These are phyloP conservation scores for Crocallis elinguaria DNA, from an alignment of 2,888 invertebrate genomes.

Conservation along the genomic window DNA sequence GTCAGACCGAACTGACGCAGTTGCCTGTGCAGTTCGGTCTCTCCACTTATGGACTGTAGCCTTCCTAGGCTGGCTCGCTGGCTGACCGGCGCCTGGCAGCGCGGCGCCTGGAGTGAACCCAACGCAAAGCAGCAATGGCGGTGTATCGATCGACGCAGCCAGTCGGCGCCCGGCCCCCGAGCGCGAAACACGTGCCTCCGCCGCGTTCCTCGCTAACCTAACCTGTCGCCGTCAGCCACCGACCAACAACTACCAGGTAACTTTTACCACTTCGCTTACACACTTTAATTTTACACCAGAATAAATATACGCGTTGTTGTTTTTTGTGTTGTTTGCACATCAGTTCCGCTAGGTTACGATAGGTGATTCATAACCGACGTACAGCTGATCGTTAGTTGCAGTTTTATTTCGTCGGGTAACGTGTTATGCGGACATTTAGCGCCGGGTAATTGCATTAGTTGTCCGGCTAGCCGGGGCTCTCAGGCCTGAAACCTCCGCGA, in stretches of 20 bases:
- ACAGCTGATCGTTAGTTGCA: constrained; percentile 35
- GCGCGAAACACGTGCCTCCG: constrained; percentile 61
- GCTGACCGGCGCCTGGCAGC: too few species aligned
- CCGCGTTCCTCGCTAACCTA: constrained; percentile 43
- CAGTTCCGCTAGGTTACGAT: constrained; percentile 28
- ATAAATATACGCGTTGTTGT: background rate
- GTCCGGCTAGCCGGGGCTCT: background rate
- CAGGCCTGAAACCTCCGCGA: background rate
- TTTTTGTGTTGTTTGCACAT: constrained; percentile 18
- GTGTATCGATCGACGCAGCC: constrained; percentile 77
- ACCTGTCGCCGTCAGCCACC: constrained; percentile 25
- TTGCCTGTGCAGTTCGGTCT: too few species aligned
- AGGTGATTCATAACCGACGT: constrained; percentile 30
- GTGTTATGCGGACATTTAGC: constrained; percentile 23
- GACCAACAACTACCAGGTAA: constrained; percentile 29
- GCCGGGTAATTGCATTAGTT: constrained; percentile 30
- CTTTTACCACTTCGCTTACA: background rate
- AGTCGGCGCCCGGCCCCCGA: constrained; percentile 75
- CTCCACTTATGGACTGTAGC: too few species aligned
- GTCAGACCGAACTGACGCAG: too few species aligned
- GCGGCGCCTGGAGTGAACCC: constrained; percentile 56
- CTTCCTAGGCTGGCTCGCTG: too few species aligned
- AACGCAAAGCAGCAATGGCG: constrained; percentile 74
- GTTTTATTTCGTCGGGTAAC: constrained; percentile 33
- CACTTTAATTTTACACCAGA: background rate